Base-by-base conservation (phyloP, 2,797 vertebrate genomes). In the Nannoperca australis region DNA sequence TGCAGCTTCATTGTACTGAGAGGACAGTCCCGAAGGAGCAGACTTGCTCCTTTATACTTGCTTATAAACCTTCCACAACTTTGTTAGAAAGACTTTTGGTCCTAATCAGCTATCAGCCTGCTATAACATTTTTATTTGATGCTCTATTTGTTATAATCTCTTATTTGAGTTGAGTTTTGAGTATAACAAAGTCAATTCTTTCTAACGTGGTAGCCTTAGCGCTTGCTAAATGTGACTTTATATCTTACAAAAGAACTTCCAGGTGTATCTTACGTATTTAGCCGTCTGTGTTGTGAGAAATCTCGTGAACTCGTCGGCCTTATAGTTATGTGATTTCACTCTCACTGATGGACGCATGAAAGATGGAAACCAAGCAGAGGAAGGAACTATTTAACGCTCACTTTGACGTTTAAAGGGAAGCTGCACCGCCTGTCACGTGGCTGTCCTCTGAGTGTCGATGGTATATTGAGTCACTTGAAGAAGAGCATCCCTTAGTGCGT, bases 221-320 rank as follows among this genome's bases (percentile, higher is more conserved):
- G 13, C 22, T 24, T 40, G 51, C 50, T 80, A 12, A 82, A 73
- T 70, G 70, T 79, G 61, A 88, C 22, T 53, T 58, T 63, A 24
- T 66, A 42, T 30, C 58, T 85, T 73, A 72, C 10, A 15, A 64
- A 38, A 38, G 44, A 45, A 84, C 61, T 71, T 83, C 49, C 73
- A 67, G 34, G 38, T 65, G 13, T 69, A 53, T 59, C 22, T 17
- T 36, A 60, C 18, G 49, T 58, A 34, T 67, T 55, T 27, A 55
- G 51, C 30, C 8, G 49, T 61, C 32, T 59, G n/a, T 30, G 51
- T 12, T 30, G 36, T 2, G 61, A 67, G 53, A 75, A 79, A 67
- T 1, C 0, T 36, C 27, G 27, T 10, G 24, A 15, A 24, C 42
- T n/a, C 0, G 0, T 67, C 36, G 22, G 49, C 42, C 36, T 79